These are phyloP conservation scores for Drosophila grimshawi DNA, from an alignment of 1,140 invertebrate species.

Conservation along the genomic window DNA sequence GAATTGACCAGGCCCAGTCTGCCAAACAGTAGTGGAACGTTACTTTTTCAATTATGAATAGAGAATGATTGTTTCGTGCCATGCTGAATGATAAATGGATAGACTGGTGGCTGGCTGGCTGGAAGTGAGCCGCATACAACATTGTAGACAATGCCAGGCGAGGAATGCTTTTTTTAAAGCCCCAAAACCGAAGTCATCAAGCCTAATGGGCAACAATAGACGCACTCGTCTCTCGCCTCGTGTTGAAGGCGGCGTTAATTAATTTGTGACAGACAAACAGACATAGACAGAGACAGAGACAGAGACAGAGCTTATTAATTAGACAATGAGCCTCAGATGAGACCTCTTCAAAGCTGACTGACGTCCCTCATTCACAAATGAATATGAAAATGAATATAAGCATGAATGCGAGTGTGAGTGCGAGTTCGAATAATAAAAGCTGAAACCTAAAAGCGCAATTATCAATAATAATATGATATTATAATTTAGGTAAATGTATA, in stretches of 20 bases:
- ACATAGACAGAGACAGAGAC: conserved; percentile 21
- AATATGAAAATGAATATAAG: conserved; percentile 15
- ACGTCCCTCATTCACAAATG: not conserved
- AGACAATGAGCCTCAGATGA: conserved; percentile 60
- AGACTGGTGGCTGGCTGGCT: not conserved
- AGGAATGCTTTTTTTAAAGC: conserved; percentile 18
- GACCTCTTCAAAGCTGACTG: conserved; percentile 12
- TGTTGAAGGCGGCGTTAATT: conserved; percentile 55
- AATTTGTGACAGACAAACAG: conserved; percentile 67
- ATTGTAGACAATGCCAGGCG: conserved; percentile 11
- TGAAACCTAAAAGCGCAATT: conserved; percentile 70
- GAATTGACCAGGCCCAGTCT: conserved; percentile 14
- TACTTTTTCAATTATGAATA: conserved; percentile 80
- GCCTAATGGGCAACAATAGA: conserved; percentile 58
- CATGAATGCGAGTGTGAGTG: not conserved
- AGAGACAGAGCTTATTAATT: conserved; percentile 67
- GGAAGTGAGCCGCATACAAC: conserved; percentile 8
- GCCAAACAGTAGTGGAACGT: conserved; percentile 75
- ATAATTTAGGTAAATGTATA: conserved; percentile 72
- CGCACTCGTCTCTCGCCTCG: conserved; percentile 30
- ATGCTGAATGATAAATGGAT: conserved; percentile 48
- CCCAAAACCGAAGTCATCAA: conserved; percentile 43
- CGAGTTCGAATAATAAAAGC: conserved; percentile 31
- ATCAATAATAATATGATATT: conserved; percentile 77
- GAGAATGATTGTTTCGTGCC: conserved; percentile 73